Conservation (phyloP, 2,113 vertebrate genomes). For the Fregata magnificens region DNA sequence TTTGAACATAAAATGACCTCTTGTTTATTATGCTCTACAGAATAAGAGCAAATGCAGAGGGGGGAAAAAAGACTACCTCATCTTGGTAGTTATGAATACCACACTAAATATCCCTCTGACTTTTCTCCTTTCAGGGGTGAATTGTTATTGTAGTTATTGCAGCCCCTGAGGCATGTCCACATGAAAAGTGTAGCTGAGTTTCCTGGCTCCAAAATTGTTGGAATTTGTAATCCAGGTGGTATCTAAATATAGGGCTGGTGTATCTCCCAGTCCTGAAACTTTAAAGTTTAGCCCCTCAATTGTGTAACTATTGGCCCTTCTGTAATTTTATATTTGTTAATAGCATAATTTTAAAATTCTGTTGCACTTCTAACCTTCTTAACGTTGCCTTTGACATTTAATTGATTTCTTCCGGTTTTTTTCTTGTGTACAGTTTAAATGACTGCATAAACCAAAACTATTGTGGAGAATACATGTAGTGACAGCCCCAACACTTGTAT, state of each 20-base stretch:
- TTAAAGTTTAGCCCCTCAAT: not conserved
- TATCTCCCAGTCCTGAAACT: not conserved
- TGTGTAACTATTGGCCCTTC: not conserved
- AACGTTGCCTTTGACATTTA: not conserved
- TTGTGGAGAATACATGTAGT: not conserved
- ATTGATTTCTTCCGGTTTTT: not conserved
- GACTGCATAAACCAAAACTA: not conserved
- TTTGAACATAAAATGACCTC: not conserved
- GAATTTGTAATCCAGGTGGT: not conserved
- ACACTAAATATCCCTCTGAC: not conserved
- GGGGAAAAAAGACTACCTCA: fast-evolving
- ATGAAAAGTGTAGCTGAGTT: not conserved
- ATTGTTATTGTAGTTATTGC: not conserved
- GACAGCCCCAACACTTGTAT: not conserved
- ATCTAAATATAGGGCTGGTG: not conserved
- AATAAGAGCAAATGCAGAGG: not conserved
- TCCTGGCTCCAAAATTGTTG: not conserved
- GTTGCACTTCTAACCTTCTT: not conserved
- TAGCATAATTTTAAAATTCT: not conserved
- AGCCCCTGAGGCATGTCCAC: not conserved
- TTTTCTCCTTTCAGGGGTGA: not conserved
- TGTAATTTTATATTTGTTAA: not conserved
- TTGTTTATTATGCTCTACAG: not conserved
- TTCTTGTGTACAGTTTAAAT: not conserved
- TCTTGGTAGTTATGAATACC: not conserved